Evolutionary conservation across 2,888 invertebrate species (phyloP).

Genomic region (Athrips mouffetella): DNA sequence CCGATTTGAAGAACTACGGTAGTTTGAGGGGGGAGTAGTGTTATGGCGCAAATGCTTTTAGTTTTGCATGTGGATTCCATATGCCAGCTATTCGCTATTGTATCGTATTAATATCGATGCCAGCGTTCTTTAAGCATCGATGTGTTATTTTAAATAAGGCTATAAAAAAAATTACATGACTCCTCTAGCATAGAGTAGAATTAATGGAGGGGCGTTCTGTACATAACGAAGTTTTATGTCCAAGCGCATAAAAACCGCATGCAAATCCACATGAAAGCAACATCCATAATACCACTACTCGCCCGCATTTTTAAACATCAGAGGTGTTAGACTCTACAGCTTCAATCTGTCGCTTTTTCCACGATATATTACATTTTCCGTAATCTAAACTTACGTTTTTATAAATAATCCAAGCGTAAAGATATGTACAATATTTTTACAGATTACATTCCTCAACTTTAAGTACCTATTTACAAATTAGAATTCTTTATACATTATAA

Average conservation of each 20-base stretch:
- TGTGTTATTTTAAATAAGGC: too few species aligned
- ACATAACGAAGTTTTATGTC: too few species aligned
- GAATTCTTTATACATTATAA: slow-evolving; percentile 76
- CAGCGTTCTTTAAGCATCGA: too few species aligned
- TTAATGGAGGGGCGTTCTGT: too few species aligned
- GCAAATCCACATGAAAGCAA: too few species aligned
- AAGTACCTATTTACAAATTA: slow-evolving; percentile 79
- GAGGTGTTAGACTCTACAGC: slow-evolving; percentile 15
- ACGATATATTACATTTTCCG: slow-evolving; percentile 49
- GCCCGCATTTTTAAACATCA: slow-evolving; percentile 3
- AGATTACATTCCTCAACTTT: slow-evolving; percentile 63
- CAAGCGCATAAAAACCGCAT: too few species aligned
- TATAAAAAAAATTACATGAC: too few species aligned
- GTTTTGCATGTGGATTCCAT: too few species aligned
- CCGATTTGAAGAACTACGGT: slow-evolving; percentile 11
- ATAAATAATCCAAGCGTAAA: slow-evolving; percentile 77
- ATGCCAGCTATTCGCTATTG: too few species aligned
- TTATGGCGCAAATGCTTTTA: too few species aligned
- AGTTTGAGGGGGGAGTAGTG: not conserved
- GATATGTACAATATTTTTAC: slow-evolving; percentile 79
- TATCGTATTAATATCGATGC: too few species aligned
- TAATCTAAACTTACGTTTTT: slow-evolving; percentile 57
- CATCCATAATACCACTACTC: not conserved
- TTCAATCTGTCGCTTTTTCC: slow-evolving; percentile 19
- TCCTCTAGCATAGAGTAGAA: too few species aligned